A percentile compares a stretch with the other conserved stretches of the same genome.
Conservation (phyloP, 2,113 vertebrate genomes). For the Stomatorhinus ivindoensis region DNA sequence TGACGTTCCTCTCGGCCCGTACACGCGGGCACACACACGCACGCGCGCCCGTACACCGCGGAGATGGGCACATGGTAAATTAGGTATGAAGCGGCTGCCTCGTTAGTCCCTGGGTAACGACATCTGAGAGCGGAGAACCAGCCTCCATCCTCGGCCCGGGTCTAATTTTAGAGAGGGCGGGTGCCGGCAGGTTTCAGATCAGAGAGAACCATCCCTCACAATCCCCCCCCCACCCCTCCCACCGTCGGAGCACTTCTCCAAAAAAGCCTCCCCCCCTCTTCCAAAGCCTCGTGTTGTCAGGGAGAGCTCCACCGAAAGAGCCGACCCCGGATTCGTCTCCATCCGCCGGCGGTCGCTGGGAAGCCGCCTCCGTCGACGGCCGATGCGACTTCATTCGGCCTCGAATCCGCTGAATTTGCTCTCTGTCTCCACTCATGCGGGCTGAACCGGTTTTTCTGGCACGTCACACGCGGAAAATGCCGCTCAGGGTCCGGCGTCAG, state of each 20-base stretch:
- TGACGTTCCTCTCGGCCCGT: background rate
- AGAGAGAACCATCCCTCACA: background rate
- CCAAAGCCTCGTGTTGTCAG: background rate
- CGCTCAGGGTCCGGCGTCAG: background rate
- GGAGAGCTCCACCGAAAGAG: background rate
- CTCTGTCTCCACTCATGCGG: background rate
- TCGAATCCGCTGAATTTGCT: background rate
- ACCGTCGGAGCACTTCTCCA: background rate
- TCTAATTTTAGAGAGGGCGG: slow-evolving; percentile 5
- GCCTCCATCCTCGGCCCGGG: background rate
- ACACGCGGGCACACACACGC: background rate
- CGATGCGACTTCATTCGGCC: background rate
- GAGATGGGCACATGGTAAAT: background rate
- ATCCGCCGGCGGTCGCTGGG: background rate
- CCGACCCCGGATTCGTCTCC: background rate
- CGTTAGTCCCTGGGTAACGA: background rate
- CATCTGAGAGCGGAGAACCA: background rate
- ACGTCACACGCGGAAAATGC: background rate
- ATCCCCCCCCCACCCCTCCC: background rate
- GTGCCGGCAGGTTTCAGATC: slow-evolving; percentile 4
- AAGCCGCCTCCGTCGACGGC: background rate
- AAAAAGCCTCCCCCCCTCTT: background rate
- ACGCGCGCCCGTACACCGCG: background rate
- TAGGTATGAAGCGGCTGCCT: background rate
- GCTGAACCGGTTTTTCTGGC: background rate